Conservation (phyloP, 2,113 vertebrate species). For the Gopherus evgoodei region DNA sequence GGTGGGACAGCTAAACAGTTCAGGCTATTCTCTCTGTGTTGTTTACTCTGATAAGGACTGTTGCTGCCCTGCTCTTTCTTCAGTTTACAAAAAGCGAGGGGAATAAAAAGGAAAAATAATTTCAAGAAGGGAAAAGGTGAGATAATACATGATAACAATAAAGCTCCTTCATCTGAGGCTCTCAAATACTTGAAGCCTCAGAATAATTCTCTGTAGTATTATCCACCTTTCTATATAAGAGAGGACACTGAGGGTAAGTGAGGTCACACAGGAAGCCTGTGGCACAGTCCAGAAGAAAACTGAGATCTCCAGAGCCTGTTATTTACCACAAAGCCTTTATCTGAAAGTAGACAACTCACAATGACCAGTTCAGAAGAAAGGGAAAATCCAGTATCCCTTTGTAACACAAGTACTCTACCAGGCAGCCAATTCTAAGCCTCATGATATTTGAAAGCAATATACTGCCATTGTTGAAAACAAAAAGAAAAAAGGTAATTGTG, state of each 20-base stretch:
- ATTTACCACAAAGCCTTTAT: not conserved
- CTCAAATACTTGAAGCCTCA: not conserved
- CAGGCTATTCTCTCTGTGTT: fast-evolving
- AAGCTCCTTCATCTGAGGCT: not conserved
- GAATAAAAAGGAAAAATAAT: not conserved
- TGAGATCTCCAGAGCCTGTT: not conserved
- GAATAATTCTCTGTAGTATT: not conserved
- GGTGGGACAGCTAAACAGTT: not conserved
- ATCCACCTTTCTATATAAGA: not conserved
- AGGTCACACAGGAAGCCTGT: fast-evolving
- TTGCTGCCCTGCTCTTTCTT: not conserved
- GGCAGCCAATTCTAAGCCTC: not conserved
- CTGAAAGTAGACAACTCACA: not conserved
- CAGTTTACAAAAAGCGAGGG: not conserved
- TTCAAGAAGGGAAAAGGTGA: not conserved
- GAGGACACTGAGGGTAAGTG: not conserved
- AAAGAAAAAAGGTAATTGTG: not conserved
- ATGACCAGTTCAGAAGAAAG: not conserved
- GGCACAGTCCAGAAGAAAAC: not conserved
- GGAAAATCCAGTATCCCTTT: not conserved
- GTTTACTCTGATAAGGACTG: not conserved
- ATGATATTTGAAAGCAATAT: not conserved
- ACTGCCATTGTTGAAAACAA: not conserved
- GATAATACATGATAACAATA: not conserved
- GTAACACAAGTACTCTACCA: not conserved